Conservation (phyloP, 37 sponge, comb jelly and placozoan genomes). For the Aplysina aerophoba region DNA sequence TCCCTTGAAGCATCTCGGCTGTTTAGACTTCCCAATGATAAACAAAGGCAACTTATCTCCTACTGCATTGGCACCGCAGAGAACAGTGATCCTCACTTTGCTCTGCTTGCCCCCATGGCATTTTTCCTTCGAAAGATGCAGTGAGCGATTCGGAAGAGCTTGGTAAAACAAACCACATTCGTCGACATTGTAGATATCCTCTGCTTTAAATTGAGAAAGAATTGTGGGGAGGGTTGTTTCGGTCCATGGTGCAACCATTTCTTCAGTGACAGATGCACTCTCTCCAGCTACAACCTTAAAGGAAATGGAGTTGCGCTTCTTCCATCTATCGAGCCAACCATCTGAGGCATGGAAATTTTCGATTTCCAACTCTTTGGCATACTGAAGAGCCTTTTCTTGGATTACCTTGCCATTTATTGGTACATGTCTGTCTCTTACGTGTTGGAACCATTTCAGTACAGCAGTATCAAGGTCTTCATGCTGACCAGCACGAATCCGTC, state of each 20-base stretch:
- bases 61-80: conserved; percentile 14
- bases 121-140: not conserved
- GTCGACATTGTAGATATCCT: conserved; percentile 25
- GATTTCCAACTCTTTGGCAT: not conserved
- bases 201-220: not conserved
- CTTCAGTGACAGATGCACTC: not conserved
- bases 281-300: conserved; percentile 16
- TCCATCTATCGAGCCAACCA: conserved; percentile 4
- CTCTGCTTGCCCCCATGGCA: conserved; percentile 23
- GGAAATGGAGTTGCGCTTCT: not conserved
- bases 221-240: not conserved
- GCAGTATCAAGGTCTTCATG: conserved; percentile 4
- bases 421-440: not conserved
- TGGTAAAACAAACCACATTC: conserved; percentile 12
- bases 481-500: not conserved
- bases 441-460: not conserved
- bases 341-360: conserved; percentile 8
- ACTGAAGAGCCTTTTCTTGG: not conserved
- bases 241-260: conserved; percentile 13
- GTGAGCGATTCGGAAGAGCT: conserved; percentile 10
- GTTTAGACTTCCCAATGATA: conserved; percentile 20
- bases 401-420: conserved; percentile 21
- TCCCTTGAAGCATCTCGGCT: conserved; percentile 13
- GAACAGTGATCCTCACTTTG: conserved; percentile 14
- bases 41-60: conserved; percentile 1